A percentile compares a stretch with the other conserved stretches of the same genome.
These are phyloP conservation scores for Chrysodeixis includens DNA, from an alignment of 2,888 invertebrate genomes.

Conservation along the genomic window DNA sequence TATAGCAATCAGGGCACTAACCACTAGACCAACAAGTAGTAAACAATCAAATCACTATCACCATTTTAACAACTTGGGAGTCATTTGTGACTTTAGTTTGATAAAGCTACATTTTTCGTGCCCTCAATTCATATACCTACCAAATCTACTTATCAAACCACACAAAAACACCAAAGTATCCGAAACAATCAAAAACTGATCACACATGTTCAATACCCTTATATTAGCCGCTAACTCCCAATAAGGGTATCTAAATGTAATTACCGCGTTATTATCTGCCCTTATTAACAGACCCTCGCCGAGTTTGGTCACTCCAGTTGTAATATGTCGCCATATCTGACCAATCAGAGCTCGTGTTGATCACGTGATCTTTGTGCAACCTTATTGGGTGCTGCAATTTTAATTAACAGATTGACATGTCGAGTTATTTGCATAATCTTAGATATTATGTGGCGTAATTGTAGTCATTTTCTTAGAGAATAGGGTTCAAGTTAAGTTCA, in stretches of 20 bases:
- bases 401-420: constrained; percentile 6
- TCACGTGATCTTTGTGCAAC: constrained; percentile 2
- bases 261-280: neutral
- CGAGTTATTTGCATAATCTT: neutral
- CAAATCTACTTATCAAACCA: no score
- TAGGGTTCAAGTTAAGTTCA: neutral
- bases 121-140: no score
- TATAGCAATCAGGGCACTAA: no score
- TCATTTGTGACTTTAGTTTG: no score
- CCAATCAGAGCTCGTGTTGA: constrained; percentile 17
- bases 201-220: neutral
- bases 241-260: neutral
- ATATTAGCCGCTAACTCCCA: neutral
- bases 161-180: no score
- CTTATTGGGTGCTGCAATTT: constrained; percentile 4
- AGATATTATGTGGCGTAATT: neutral
- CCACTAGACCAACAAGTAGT: no score
- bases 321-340: constrained; percentile 21
- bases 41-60: no score
- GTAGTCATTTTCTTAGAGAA: neutral
- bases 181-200: no score
- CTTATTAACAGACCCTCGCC: neutral
- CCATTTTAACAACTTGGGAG: no score
- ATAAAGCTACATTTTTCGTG: no score
- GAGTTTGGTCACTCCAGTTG: neutral